Evolutionary conservation across 2,888 invertebrate genomes (phyloP).

Genomic region (Pammene aurita): DNA sequence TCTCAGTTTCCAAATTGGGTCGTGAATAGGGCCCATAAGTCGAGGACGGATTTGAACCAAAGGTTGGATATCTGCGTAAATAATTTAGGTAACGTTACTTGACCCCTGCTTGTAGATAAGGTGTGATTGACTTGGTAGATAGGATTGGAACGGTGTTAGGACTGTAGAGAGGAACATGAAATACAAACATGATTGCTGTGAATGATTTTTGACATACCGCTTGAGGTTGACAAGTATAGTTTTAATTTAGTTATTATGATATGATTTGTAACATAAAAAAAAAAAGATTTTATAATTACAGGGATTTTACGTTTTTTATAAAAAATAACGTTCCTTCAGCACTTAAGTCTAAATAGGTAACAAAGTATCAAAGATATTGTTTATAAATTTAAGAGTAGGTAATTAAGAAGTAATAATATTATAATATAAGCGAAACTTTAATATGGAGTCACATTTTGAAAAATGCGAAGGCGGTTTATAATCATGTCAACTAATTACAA

Average conservation of each 20-base stretch:
- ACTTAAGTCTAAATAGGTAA: too few relatives aligned
- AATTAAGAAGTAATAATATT: background rate
- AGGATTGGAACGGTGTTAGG: slow-evolving; percentile 18
- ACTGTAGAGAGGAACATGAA: slow-evolving; percentile 9
- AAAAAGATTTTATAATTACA: too few relatives aligned
- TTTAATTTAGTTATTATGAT: too few relatives aligned
- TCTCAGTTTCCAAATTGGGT: slow-evolving; percentile 40
- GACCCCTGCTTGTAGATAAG: slow-evolving; percentile 33
- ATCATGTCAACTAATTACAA: slow-evolving; percentile 23
- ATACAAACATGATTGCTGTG: background rate
- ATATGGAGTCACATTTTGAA: background rate
- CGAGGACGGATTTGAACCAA: slow-evolving; percentile 37
- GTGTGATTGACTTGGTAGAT: slow-evolving; percentile 30
- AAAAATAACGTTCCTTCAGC: too few relatives aligned
- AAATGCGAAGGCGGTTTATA: slow-evolving; percentile 21
- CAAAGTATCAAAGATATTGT: background rate
- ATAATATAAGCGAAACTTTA: background rate
- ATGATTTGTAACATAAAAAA: too few relatives aligned
- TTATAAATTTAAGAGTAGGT: background rate
- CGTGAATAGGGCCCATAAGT: slow-evolving; percentile 39
- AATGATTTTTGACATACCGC: too few relatives aligned
- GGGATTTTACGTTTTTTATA: too few relatives aligned
- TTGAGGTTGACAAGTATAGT: background rate
- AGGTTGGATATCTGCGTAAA: slow-evolving; percentile 40
- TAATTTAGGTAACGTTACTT: slow-evolving; percentile 40